These are phyloP conservation scores for Apis dorsata DNA, from an alignment of 1,140 invertebrate genomes.

Conservation along the genomic window DNA sequence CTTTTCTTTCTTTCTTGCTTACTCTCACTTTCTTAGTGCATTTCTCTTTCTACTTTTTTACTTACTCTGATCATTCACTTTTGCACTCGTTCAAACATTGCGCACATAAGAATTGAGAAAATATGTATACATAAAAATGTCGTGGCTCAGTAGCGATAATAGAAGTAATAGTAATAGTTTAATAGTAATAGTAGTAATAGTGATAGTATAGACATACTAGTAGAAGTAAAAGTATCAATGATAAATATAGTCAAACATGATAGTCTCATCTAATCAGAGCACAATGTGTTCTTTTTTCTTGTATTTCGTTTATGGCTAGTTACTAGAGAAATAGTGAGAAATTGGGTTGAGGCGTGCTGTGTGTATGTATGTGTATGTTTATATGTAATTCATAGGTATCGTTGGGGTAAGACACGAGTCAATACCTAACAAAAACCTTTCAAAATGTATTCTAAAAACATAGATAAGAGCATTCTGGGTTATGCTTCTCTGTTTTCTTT, in stretches of 20 bases:
- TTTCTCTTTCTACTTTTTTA: not conserved
- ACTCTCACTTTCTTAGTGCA: not conserved
- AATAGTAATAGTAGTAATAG: constrained; percentile 63
- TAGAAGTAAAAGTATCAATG: constrained; percentile 66
- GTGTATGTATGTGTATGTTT: not conserved
- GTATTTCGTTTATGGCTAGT: constrained; percentile 54
- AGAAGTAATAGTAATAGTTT: constrained; percentile 64
- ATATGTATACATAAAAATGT: constrained; percentile 68
- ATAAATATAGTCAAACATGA: constrained; percentile 64
- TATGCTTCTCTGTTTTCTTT: constrained; percentile 48
- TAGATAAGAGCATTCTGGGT: constrained; percentile 66
- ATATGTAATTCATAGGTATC: constrained; percentile 50
- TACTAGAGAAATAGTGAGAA: constrained; percentile 52
- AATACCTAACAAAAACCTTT: constrained; percentile 58
- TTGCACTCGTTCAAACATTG: constrained; percentile 60
- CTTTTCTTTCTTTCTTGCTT: constrained; percentile 7
- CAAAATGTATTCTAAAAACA: constrained; percentile 68
- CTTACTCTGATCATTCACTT: constrained; percentile 18
- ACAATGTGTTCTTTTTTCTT: constrained; percentile 47
- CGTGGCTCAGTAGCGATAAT: constrained; percentile 63
- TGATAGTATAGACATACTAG: constrained; percentile 61
- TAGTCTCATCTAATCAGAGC: constrained; percentile 54
- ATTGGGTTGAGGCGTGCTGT: constrained; percentile 2
- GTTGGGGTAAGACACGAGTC: constrained; percentile 48
- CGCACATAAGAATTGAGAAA: constrained; percentile 64